Evolutionary conservation across 2,888 invertebrate genomes (phyloP).

Genomic region (Cheilosia pagana): DNA sequence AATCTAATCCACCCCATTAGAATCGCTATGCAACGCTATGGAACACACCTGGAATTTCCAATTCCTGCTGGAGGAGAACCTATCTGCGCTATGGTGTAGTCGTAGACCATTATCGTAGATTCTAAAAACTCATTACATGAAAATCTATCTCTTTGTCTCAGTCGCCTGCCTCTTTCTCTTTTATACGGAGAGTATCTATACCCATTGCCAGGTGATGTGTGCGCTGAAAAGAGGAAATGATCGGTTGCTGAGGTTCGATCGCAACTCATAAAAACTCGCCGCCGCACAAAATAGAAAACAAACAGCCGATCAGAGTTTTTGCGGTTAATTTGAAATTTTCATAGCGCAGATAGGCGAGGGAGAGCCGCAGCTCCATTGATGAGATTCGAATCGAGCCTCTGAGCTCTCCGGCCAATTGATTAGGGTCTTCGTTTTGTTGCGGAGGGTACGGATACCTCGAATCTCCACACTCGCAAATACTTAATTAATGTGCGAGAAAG

Average conservation of each 20-base stretch:
- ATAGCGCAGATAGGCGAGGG: slow-evolving; percentile 6
- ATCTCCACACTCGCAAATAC: slow-evolving; percentile 10
- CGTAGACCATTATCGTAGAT: slow-evolving; percentile 69
- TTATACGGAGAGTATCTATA: not conserved
- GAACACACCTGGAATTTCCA: slow-evolving; percentile 64
- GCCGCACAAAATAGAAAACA: slow-evolving; percentile 41
- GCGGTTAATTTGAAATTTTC: slow-evolving; percentile 46
- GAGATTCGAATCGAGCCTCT: slow-evolving; percentile 60
- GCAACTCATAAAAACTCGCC: slow-evolving; percentile 16
- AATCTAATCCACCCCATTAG: slow-evolving; percentile 59
- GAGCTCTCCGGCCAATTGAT: slow-evolving; percentile 35
- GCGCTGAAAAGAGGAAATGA: slow-evolving; percentile 60
- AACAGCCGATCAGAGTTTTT: slow-evolving; percentile 55
- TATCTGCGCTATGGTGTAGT: slow-evolving; percentile 10
- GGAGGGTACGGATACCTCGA: not conserved
- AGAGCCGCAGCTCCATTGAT: slow-evolving; percentile 16
- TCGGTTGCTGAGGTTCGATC: slow-evolving; percentile 50
- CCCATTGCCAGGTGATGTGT: slow-evolving; percentile 6
- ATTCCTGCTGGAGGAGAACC: not conserved
- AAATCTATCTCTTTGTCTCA: slow-evolving; percentile 52
- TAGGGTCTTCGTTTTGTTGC: not conserved
- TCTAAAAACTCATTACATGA: slow-evolving; percentile 71
- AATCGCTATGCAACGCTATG: slow-evolving; percentile 4
- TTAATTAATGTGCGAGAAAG: slow-evolving; percentile 56
- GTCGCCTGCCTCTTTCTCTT: not conserved